Conservation (phyloP, 2,888 invertebrate species). For the Dyspetes luteomarginatus region DNA sequence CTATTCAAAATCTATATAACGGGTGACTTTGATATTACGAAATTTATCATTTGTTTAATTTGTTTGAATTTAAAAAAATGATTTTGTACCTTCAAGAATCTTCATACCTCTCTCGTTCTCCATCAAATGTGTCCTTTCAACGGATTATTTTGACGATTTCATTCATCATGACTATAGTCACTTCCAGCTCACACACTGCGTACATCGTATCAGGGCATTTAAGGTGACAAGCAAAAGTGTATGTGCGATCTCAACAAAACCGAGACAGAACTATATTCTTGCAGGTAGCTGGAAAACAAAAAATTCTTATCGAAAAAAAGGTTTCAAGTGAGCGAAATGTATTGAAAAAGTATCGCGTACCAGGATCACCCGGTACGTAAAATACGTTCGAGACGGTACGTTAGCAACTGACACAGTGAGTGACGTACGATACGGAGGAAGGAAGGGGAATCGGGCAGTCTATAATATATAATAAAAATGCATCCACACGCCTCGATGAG, state of each 20-base stretch:
- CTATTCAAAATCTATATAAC: slow-evolving; percentile 79
- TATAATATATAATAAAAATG: slow-evolving; percentile 84
- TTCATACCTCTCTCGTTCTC: background rate
- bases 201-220: background rate
- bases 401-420: slow-evolving; percentile 81
- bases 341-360: slow-evolving; percentile 44
- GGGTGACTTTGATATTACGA: slow-evolving; percentile 71
- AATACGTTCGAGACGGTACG: slow-evolving; percentile 83
- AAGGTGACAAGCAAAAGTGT: background rate
- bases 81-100: background rate
- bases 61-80: background rate
- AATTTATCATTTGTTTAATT: background rate
- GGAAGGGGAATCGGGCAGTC: slow-evolving; percentile 82
- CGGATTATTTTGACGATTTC: background rate
- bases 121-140: background rate
- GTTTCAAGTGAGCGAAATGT: background rate
- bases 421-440: slow-evolving; percentile 70
- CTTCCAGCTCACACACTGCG: too few species aligned
- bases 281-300: background rate
- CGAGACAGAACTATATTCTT: background rate
- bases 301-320: background rate
- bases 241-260: background rate
- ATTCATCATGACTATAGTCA: background rate
- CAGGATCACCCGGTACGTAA: slow-evolving; percentile 81
- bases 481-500: slow-evolving; percentile 83